Evolutionary conservation across 2,113 vertebrate species (phyloP), one percentile per base, ranked within the genome.

Genomic region (Poeciliopsis occidentalis): DNA sequence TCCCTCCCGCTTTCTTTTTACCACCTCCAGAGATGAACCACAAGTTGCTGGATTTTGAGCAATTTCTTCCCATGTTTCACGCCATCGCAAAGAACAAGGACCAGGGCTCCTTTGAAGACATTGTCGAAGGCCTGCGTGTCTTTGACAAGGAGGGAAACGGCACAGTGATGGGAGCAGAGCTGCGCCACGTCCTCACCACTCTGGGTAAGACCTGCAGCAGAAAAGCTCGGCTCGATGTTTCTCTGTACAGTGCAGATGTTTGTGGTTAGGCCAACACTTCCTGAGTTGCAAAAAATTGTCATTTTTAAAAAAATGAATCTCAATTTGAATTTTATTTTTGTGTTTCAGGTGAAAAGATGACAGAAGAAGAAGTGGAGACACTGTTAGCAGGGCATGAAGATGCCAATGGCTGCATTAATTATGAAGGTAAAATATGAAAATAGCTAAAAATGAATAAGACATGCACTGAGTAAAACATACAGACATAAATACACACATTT

Each of bases 91-190:
- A 96, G 91, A 96, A 96, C 92, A 96, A 96, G 89, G 96, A 98
- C 84, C 95, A 95, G 88, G 96, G 96, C 39, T 95, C 95, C 22
- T 96, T 95, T 15, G 96, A 98, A 81, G 97, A 97, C 37, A 97
- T 97, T 1, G 95, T 97, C 0, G 97, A 98, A 86, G 97, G 96
- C 12, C 92, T 98, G 24, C 88, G 95, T 22, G 97, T 97, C 13
- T 97, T 98, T 47, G 97, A 98, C 93, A 97, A 98, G 75, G 96
- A 98, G 88, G 96, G 96, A 60, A 97, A 98, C 0, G 96, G 97
- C 67, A 97, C 95, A 0, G 96, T 97, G 73, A 97, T 97, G 96
- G 96, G 96, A 0, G 96, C 96, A 0, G 96, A 97, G 85, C 91
- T 97, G 34, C 96, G 96, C 17, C 96, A 97, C 26, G 96, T 97